Evolutionary conservation across 2,888 invertebrate species (phyloP), one percentile per base, ranked within the genome.

Genomic region (Galeruca laticollis): DNA sequence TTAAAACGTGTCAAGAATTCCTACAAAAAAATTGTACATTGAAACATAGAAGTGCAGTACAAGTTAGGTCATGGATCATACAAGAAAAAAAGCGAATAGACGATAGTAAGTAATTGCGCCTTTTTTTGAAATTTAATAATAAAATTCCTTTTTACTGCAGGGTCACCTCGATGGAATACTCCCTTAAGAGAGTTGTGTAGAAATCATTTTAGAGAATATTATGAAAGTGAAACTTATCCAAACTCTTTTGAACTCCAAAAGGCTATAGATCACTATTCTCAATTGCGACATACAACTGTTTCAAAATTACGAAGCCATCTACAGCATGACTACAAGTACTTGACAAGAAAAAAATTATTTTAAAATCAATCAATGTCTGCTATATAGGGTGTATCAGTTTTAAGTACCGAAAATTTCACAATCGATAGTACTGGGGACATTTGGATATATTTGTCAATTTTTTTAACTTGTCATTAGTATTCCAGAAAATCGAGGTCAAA

Each of bases 41-140:
- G 6, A 59, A 15, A 15, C 15, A n/a, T 11, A 51, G 59, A 59
- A 37, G 13, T 15, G 15, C 59, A 15, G n/a, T n/a, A 13, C 59
- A 59, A 15, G 37, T 59, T 15, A 6, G 59, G 10, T 26, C 59
- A 15, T 59, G 59, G 59, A 35, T 59, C 5, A 59, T 59, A 37
- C 20, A 15, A 11, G 59, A 59, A 37, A 37, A 15, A 59, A 59
- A 40, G n/a, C 40, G 37, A 18, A 15, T 13, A 20, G 20, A 33
- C 15, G 20, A 37, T n/a, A 18, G 31, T 20, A 59, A 35, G 37
- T 59, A 35, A 9, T 15, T 59, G 33, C 13, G 3, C 4, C 2
- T 2, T 33, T 35, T n/a, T 59, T 20, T 18, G n/a, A n/a, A n/a
- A 59, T 40, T 4, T 20, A 59, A 37, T 18, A 13, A 33, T 37